Evolutionary conservation across 2,888 invertebrate genomes (phyloP).

Genomic region (Leucozona laternaria): DNA sequence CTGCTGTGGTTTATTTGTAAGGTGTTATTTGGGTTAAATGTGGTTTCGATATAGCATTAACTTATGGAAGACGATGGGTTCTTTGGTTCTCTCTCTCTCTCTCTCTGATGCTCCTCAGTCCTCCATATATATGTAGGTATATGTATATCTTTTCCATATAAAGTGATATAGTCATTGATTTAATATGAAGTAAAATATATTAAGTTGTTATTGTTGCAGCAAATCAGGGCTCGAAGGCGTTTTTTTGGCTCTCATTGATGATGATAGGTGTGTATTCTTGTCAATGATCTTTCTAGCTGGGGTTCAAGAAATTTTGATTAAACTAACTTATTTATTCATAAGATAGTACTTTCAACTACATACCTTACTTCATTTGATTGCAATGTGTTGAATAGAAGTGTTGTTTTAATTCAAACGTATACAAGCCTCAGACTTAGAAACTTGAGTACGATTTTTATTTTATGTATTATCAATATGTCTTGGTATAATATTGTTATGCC

Average conservation of each 20-base stretch:
- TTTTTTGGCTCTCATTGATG: background rate
- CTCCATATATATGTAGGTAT: background rate
- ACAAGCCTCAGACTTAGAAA: background rate
- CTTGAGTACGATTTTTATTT: background rate
- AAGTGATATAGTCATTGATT: constrained; percentile 37
- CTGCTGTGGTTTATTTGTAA: constrained; percentile 34
- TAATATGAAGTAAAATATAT: constrained; percentile 46
- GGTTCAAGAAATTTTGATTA: background rate
- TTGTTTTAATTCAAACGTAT: background rate
- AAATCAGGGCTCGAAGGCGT: constrained; percentile 25
- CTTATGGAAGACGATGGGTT: constrained; percentile 6
- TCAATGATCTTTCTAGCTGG: background rate
- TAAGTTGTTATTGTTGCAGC: constrained; percentile 17
- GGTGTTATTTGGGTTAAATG: constrained; percentile 54
- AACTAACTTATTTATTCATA: background rate
- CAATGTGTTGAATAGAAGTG: background rate
- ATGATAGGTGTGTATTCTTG: background rate
- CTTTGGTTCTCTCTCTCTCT: background rate
- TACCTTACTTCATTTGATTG: background rate
- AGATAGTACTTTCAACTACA: background rate
- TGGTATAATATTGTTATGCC: no score
- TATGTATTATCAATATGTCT: no score
- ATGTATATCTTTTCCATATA: constrained; percentile 6
- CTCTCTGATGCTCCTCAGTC: background rate
- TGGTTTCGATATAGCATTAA: constrained; percentile 40